Percentiles rank a stretch among this genome's conserved stretches.
Conservation (phyloP, 1,140 invertebrate genomes). For the Ceratitis capitata region DNA sequence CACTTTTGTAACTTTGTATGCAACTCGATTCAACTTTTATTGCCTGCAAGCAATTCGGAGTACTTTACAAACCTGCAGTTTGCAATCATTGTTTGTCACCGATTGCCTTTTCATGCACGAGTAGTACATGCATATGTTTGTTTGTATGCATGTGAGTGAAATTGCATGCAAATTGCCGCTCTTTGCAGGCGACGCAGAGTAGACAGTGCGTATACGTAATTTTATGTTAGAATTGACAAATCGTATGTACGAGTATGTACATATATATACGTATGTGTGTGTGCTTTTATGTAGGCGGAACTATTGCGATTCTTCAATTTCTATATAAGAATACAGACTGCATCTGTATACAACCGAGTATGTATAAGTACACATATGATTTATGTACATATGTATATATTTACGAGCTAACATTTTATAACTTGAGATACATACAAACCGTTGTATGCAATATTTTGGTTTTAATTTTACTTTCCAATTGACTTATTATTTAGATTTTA, state of each 20-base stretch:
- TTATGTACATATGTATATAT: too few relatives aligned
- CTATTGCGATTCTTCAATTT: too few relatives aligned
- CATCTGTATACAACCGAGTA: too few relatives aligned
- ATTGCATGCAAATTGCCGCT: background rate
- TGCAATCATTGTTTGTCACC: background rate
- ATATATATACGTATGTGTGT: background rate
- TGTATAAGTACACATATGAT: too few relatives aligned
- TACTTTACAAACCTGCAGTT: background rate
- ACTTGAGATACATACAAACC: too few relatives aligned
- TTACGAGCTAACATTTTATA: too few relatives aligned
- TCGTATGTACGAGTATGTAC: background rate
- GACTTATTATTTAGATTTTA: too few relatives aligned
- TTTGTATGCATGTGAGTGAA: background rate
- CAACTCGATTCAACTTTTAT: background rate
- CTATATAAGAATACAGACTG: too few relatives aligned
- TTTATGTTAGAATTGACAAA: background rate
- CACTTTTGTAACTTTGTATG: background rate
- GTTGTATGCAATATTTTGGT: too few relatives aligned
- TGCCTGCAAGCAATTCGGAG: background rate
- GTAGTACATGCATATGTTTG: background rate
- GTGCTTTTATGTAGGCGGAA: too few relatives aligned
- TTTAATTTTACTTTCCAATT: too few relatives aligned
- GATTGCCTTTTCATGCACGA: background rate
- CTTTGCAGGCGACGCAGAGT: background rate
- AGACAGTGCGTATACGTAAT: background rate